phyloP scores from a whole-genome alignment of 2,113 vertebrate genomes.

The Hemiscyllium ocellatum region DNA sequence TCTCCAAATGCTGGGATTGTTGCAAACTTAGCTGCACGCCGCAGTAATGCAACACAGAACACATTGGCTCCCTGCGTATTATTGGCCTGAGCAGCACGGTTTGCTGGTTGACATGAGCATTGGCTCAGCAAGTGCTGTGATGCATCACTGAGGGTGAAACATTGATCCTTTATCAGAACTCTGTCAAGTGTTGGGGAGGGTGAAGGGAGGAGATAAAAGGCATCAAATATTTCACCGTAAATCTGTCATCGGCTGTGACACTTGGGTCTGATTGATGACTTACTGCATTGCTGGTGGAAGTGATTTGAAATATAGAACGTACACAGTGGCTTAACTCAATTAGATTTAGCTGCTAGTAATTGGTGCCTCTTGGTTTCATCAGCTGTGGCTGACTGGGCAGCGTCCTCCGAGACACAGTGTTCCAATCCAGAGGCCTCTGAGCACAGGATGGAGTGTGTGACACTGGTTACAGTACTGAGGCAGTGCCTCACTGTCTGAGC shows the following conservation, averaged over 20 bases:
- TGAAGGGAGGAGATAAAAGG: neutral
- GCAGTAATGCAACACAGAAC: neutral
- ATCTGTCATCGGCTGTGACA: neutral
- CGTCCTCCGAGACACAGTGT: neutral
- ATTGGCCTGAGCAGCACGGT: neutral
- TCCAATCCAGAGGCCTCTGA: neutral
- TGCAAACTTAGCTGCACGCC: neutral
- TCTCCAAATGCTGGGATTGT: neutral
- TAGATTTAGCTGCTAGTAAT: neutral
- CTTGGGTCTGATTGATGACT: neutral
- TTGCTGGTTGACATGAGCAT: neutral
- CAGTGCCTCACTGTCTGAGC: neutral
- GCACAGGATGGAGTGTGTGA: no score
- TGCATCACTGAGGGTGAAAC: neutral
- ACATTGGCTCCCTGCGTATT: neutral
- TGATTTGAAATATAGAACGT: constrained; percentile 4
- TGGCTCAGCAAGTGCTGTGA: neutral
- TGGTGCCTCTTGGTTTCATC: neutral
- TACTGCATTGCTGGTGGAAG: neutral
- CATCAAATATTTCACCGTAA: neutral
- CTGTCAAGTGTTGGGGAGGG: neutral
- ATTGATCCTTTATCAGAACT: neutral
- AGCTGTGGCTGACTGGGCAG: neutral
- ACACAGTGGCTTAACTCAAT: neutral
- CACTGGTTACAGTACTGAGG: neutral